Base-by-base conservation (phyloP, 1,140 invertebrate genomes). In the Triops cancriformis region DNA sequence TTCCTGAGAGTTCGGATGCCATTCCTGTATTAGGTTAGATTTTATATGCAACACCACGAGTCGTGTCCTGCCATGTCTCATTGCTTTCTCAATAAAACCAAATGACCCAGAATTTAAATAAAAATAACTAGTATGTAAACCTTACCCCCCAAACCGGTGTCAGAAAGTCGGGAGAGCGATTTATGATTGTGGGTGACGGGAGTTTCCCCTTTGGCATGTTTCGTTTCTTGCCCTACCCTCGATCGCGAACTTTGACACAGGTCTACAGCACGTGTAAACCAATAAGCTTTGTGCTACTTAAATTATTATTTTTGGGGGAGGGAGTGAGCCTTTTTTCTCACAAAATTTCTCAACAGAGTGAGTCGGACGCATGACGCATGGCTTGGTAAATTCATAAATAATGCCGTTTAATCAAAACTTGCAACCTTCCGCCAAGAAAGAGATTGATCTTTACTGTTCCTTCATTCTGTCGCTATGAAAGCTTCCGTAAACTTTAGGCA, bases 1-100 rank as follows among this genome's bases (percentile, higher is more conserved):
- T 91, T 81, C 90, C 90, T 73, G 89, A 90, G 80, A 91, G 90
- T 73, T 90, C 89, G 77, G 90, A 92, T 83, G 89, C 90, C 79
- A 88, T 91, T 72, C 90, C 91, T 45, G 85, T 91, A 80, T 89
- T 91, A 86, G 90, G 90, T 90, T 84, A 84, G 86, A 82, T 79
- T 79, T 79, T 79, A 64, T 64, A 64, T 64, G 51, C 51, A 64
- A 18, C 14, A 64, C 9, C 14, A 64, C 14, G 23, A 64, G 51
- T 64, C 51, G 23, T 64, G 14, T 64, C 51, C 51, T 64, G 51
- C 51, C 51, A 64, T 64, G 51, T 64, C 51, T 64, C 51, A 64
- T 64, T 23, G 51, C 23, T 64, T 64, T 64, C 51, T 64, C 7
- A 37, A 12, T 64, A 64, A 64, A 64, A 64, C 51, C 51, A 18